Evolutionary conservation across 2,888 invertebrate species (phyloP), one percentile per base, ranked within the genome.

Genomic region (Andrena camellia): DNA sequence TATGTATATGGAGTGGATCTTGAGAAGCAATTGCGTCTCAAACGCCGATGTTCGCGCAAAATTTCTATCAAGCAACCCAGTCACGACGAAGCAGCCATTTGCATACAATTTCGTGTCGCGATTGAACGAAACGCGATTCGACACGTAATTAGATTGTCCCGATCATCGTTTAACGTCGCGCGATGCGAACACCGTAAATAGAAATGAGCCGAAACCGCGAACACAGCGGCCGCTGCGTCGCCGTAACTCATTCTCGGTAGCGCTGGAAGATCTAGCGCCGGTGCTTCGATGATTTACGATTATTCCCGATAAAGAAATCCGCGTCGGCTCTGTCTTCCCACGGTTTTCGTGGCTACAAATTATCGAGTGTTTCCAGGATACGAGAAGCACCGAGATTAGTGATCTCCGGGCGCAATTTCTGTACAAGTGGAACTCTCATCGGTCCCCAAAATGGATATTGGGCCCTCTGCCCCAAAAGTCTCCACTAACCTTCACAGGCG

Each of bases 301-400:
- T 26, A 57, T 57, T 10, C 50, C n/a, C 63, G 77, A 84, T 82
- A 70, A 70, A 59, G 78, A 67, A 70, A 78, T 81, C 83, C 6
- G 69, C 52, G 83, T 73, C 69, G 68, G 59, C 66, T 33, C 68
- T 66, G 72, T 50, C 78, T 86, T 86, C 86, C 86, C 86, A 86
- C 86, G 86, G 78, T 73, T 80, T 81, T 78, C 62, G 76, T 72
- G 73, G 77, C 86, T 79, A 86, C 86, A 86, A 86, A 86, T 86
- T 86, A 86, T 86, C 78, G 77, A 71, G 66, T 81, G 76, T 73
- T 72, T 57, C 73, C 80, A 20, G 29, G 78, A 75, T 69, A 75
- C 85, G 50, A 35, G 73, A 80, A 80, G 75, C 63, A 73, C 76
- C 66, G 64, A 57, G 72, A 68, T 42, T 77, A 33, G 69, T 48